Evolutionary conservation across 2,113 vertebrate species (phyloP), one percentile per base, ranked within the genome.

Genomic region (Cynoglossus semilaevis): DNA sequence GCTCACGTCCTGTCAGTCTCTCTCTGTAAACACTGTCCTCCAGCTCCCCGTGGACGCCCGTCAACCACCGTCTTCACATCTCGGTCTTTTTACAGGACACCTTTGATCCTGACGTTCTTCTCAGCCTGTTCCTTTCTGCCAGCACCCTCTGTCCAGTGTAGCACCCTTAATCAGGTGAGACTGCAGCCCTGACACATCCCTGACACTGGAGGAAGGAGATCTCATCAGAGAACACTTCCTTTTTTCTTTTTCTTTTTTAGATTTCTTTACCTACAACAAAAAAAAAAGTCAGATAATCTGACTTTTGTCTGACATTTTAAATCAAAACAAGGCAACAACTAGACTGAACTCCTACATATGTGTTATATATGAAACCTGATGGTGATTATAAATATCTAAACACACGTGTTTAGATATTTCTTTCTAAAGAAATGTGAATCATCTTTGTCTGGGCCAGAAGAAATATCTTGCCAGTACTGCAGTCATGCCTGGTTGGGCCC

Each of bases 31-130:
- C 14, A 7, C 58, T 50, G 51, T 58, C 56, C 40, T 57, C 46
- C 17, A 15, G 37, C 54, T 77, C 70, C 66, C 67, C 9, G 15
- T n/a, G 58, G 74, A 80, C 60, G 0, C 42, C 58, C 67, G 81
- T 82, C 79, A 74, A 15, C 73, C 73, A 76, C 50, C 34, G 43
- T 53, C 72, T 72, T 59, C 70, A 68, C 52, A 11, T n/a, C 80
- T 36, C 84, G 56, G 89, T 88, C 78, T 81, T 81, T 90, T 82
- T 49, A 86, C 94, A 92, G 92, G 90, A 88, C 93, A 90, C n/a
- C 95, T 95, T 95, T 85, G 92, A 95, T 82, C 93, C 91, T 58
- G 90, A 92, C 72, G 91, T 95, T 72, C 93, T 95, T 86, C 94
- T 94, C 91, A 94, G 94, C 67, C 91, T 95, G 79, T 88, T 94